Base-by-base conservation (phyloP, 2,888 invertebrate genomes). In the Pseudococcus viburni region DNA sequence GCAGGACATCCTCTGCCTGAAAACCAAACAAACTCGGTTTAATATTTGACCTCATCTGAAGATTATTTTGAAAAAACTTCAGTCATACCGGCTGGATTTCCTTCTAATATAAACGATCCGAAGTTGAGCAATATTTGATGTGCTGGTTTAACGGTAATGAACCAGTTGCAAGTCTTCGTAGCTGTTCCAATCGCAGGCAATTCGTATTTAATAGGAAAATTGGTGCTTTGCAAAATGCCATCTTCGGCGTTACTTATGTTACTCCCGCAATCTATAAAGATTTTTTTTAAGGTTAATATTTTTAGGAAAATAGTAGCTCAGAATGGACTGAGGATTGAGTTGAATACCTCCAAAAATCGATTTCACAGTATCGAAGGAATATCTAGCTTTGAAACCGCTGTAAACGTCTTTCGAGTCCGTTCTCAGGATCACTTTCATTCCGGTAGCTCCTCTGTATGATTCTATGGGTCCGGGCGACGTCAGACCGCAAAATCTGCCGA, bases 91-190 rank as follows among this genome's bases (percentile, higher is more conserved):
- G 94, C 93, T 90, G 96, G 96, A 91, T 97, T 96, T 90, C 99
- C 99, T 92, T 99, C 99, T 89, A 99, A 96, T 88, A 96, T 96
- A 91, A 99, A 98, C 90, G 94, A 94, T 91, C 97, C 96, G 92
- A 99, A 97, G 92, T 97, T 96, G 91, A 99, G 94, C 91, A 99
- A 94, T 91, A 99, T 95, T 91, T 95, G 95, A 92, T 97, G 96
- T 90, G 95, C 95, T 51, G 96, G 95, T 90, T 96, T 94, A 89
- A 97, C 98, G 89, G 94, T 95, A 91, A 99, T 96, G 92, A 96
- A 96, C 99, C 99, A 99, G 92, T 99, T 98, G 93, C 99, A 99
- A 90, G 96, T 96, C 92, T 96, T 95, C 90, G 96, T 96, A 85
- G 97, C 95, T 90, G 95, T 93, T 88, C 95, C 95, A 90, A 94